Conservation (phyloP, 2,888 invertebrate genomes). For the Papilio elwesi region DNA sequence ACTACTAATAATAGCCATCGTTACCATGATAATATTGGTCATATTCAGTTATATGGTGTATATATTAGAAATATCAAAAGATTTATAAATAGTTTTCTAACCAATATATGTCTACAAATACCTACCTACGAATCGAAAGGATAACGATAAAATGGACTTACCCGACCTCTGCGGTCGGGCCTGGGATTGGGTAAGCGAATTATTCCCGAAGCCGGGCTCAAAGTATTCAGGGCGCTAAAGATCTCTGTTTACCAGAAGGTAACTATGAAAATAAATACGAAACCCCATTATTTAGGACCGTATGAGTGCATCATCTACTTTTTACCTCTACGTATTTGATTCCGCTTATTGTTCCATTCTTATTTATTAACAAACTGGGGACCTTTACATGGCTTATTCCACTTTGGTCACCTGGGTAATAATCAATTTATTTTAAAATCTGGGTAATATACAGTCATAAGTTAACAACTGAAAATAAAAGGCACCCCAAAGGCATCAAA, state of each 20-base stretch:
- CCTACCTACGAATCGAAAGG: constrained; percentile 17
- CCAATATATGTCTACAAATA: constrained; percentile 7
- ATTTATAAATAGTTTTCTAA: constrained; percentile 1
- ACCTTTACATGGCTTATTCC: no score
- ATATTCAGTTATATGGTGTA: no score
- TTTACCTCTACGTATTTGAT: neutral
- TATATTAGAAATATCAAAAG: neutral
- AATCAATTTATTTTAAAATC: no score
- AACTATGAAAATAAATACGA: constrained; percentile 8
- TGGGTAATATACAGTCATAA: no score
- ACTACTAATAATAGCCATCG: no score
- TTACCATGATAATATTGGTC: no score
- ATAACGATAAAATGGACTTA: constrained; percentile 36
- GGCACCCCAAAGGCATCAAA: no score
- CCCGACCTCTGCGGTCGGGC: constrained; percentile 29
- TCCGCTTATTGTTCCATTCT: neutral
- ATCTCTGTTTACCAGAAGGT: constrained; percentile 17
- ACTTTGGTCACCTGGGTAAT: no score
- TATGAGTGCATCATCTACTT: neutral
- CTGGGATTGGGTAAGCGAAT: constrained; percentile 25
- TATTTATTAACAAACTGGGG: no score
- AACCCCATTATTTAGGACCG: neutral
- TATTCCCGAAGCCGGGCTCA: constrained; percentile 34
- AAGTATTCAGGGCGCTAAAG: constrained; percentile 12
- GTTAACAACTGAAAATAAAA: no score